Conservation (phyloP, 2,797 vertebrate genomes). For the Intellagama lesueurii region DNA sequence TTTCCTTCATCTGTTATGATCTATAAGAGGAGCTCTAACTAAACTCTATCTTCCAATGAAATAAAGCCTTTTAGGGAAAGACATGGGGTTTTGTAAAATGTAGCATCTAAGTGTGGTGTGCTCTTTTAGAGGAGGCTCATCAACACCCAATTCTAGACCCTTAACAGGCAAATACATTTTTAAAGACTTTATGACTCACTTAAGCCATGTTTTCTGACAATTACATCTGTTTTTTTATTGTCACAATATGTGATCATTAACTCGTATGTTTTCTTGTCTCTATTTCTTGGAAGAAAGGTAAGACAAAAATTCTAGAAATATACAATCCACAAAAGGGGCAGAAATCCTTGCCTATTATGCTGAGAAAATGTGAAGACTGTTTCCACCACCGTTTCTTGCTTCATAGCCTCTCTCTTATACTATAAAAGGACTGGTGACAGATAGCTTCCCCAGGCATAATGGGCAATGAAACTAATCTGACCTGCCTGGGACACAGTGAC, state of each 20-base stretch:
- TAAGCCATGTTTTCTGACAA: background rate
- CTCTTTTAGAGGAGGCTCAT: background rate
- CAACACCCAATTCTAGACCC: background rate
- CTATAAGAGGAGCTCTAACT: background rate
- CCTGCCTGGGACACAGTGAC: background rate
- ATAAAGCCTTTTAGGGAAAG: too few relatives aligned
- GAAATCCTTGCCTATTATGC: conserved; percentile 2
- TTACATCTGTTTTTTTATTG: background rate
- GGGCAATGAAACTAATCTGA: background rate
- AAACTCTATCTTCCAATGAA: background rate
- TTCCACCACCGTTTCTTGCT: background rate
- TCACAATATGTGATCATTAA: background rate
- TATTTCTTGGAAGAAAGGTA: background rate
- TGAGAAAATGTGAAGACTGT: background rate
- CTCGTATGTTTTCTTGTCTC: background rate
- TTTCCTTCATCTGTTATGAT: background rate
- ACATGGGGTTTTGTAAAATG: background rate
- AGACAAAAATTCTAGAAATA: background rate
- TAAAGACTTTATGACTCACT: background rate
- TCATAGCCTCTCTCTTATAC: background rate
- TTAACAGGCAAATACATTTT: background rate
- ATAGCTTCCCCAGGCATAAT: background rate
- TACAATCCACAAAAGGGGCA: background rate
- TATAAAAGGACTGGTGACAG: conserved; percentile 1
- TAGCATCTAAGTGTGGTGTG: background rate